Percentiles rank a stretch among this genome's conserved stretches.
Conservation (phyloP, 2,888 invertebrate species). For the Mimas tiliae region DNA sequence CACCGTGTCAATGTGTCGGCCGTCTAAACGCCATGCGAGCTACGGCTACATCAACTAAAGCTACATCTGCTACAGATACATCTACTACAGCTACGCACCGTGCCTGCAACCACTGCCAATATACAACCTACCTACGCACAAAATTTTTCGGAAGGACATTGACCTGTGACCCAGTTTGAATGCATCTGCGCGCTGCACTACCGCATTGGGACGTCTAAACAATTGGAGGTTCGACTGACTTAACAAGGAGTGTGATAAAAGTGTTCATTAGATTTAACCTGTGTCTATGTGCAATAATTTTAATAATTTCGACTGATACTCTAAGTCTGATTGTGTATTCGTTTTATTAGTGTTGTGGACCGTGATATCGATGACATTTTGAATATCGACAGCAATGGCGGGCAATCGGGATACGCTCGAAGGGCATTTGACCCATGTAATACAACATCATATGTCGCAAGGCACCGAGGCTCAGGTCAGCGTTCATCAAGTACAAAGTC, state of each 20-base stretch:
- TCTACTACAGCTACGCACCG: conserved; percentile 33
- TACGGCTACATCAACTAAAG: conserved; percentile 43
- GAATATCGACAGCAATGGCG: conserved; percentile 56
- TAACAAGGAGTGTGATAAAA: conserved; percentile 67
- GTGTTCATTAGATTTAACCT: conserved; percentile 77
- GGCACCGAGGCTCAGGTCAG: conserved; percentile 76
- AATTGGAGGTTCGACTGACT: conserved; percentile 49
- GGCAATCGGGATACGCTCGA: conserved; percentile 67
- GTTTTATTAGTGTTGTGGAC: conserved; percentile 42
- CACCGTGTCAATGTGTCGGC: conserved; percentile 68
- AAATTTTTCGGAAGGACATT: conserved; percentile 57
- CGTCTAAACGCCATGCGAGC: conserved; percentile 54
- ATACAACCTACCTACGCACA: conserved; percentile 33
- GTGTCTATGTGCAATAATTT: conserved; percentile 56
- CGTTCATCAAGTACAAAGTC: conserved; percentile 75
- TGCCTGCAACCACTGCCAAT: conserved; percentile 67
- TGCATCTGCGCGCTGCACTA: conserved; percentile 72
- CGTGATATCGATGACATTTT: conserved; percentile 35
- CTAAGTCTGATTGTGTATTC: conserved; percentile 62
- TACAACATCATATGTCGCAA: conserved; percentile 75
- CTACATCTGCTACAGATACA: conserved; percentile 26
- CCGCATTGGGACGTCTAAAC: conserved; percentile 58
- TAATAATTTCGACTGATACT: conserved; percentile 61
- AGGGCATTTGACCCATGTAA: conserved; percentile 74
- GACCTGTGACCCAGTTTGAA: conserved; percentile 74